phyloP scores from a whole-genome alignment of 2,888 invertebrate species.

The Philereme transversata region DNA sequence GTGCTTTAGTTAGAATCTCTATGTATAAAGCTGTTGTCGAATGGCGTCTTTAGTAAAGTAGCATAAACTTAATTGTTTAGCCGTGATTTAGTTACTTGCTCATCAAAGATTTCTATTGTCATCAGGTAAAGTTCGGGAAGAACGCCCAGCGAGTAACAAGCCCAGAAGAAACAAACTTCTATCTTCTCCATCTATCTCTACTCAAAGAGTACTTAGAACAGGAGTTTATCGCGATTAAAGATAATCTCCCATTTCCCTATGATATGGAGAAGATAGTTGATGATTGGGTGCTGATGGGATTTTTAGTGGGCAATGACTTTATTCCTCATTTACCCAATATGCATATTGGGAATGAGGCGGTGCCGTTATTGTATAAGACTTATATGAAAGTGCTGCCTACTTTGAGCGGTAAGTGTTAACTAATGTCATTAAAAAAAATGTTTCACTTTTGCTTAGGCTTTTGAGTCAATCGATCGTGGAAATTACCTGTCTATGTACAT shows the following conservation, averaged over 20 bases:
- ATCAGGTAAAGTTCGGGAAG: constrained; percentile 89
- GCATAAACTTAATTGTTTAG: too few species aligned
- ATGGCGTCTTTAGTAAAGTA: too few species aligned
- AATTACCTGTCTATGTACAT: neutral
- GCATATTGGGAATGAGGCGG: constrained; percentile 95
- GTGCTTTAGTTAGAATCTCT: too few species aligned
- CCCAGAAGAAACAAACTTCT: constrained; percentile 96
- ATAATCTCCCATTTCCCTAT: constrained; percentile 88
- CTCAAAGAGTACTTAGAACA: constrained; percentile 96
- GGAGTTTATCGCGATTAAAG: constrained; percentile 91
- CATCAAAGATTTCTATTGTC: constrained; percentile 25
- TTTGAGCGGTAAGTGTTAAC: constrained; percentile 87
- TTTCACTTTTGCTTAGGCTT: constrained; percentile 11
- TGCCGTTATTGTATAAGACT: constrained; percentile 93
- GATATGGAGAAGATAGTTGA: constrained; percentile 97
- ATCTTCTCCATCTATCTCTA: constrained; percentile 94
- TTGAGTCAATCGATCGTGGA: constrained; percentile 5
- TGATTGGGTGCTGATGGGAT: constrained; percentile 99
- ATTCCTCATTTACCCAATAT: constrained; percentile 97
- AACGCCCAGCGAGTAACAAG: constrained; percentile 87
- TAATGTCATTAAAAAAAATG: neutral
- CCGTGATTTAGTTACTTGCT: neutral
- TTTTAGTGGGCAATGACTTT: constrained; percentile 98
- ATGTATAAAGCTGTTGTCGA: too few species aligned
- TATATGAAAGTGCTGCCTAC: constrained; percentile 94